phyloP scores from a whole-genome alignment of 2,888 invertebrate species.

The Griposia aprilina region DNA sequence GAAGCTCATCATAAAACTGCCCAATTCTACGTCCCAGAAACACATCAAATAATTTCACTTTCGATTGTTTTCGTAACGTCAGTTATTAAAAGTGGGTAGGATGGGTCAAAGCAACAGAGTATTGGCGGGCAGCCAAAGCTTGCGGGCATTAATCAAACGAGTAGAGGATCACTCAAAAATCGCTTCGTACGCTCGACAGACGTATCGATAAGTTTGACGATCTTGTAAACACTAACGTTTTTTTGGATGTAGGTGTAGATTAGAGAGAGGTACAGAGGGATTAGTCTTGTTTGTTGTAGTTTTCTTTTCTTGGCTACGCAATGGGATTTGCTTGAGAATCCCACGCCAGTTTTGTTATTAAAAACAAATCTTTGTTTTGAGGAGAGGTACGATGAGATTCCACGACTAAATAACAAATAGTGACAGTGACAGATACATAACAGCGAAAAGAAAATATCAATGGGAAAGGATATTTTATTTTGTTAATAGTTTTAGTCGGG shows the following conservation, averaged over 20 bases:
- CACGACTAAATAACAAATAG: background rate
- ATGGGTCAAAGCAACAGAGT: slow-evolving; percentile 71
- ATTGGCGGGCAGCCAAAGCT: slow-evolving; percentile 69
- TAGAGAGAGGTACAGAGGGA: slow-evolving; percentile 53
- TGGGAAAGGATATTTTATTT: no score
- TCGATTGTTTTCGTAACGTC: slow-evolving; percentile 75
- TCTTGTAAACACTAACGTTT: slow-evolving; percentile 78
- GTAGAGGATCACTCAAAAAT: slow-evolving; percentile 81
- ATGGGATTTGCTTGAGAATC: slow-evolving; percentile 9
- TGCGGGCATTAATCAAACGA: slow-evolving; percentile 74
- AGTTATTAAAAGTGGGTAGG: slow-evolving; percentile 75
- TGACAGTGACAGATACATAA: background rate
- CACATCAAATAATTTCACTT: slow-evolving; percentile 67
- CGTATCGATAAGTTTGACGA: slow-evolving; percentile 81
- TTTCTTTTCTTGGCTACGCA: slow-evolving; percentile 8
- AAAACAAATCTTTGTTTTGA: slow-evolving; percentile 8
- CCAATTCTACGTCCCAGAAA: slow-evolving; percentile 56
- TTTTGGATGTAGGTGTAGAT: slow-evolving; percentile 54
- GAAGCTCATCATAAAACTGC: slow-evolving; percentile 57
- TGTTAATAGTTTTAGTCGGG: no score
- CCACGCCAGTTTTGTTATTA: slow-evolving; percentile 3
- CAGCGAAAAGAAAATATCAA: slow-evolving; percentile 7
- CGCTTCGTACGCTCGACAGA: slow-evolving; percentile 75
- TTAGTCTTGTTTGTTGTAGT: slow-evolving; percentile 41
- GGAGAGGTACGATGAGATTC: background rate